Base-by-base conservation (phyloP, 2,797 vertebrate species). In the Nannoperca obscura region DNA sequence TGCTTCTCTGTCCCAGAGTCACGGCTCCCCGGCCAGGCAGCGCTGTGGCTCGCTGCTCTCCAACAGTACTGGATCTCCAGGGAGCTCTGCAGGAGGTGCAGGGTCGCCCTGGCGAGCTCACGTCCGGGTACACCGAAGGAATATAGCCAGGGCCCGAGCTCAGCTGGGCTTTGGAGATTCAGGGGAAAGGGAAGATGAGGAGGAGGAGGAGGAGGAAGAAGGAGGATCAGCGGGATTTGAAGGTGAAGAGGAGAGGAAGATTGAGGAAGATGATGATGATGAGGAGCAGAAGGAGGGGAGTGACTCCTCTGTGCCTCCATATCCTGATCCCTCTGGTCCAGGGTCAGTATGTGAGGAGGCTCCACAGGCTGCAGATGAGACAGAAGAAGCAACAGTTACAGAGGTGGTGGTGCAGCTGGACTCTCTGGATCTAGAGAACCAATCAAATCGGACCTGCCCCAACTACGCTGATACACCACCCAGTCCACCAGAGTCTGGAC, bases 61-160 rank as follows among this genome's bases (percentile, higher is more conserved):
- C 27, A 81, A 72, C 85, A 94, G 94, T 74, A 77, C 90, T 1
- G 85, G 83, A 2, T 90, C 89, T 90, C 95, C 88, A 57, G 95
- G 84, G 24, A 87, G 89, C 4, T 70, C 90, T 11, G 88, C 92
- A n/a, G 79, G 90, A 96, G 95, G 62, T 81, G 92, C 67, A 82
- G 97, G 96, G 71, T 99, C 98, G 1, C 97, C 98, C 0, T 99
- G 98, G 98, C 94, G 97, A 0, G 94, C 97, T 53, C 98, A 98
- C 30, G 97, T 99, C 61, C 94, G 97, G 27, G 95, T 96, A 20
- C 98, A 99, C 70, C 95, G 96, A 1, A 96, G 96, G 89, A 98
- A 95, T 65, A 80, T 96, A 40, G 95, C 96, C 0, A 91, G 95
- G 78, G 95, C 96, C 53, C 96, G 95, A 86, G 96, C 96, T 0